These are phyloP conservation scores for Bombylius major DNA, from an alignment of 2,888 invertebrate species.

Conservation along the genomic window DNA sequence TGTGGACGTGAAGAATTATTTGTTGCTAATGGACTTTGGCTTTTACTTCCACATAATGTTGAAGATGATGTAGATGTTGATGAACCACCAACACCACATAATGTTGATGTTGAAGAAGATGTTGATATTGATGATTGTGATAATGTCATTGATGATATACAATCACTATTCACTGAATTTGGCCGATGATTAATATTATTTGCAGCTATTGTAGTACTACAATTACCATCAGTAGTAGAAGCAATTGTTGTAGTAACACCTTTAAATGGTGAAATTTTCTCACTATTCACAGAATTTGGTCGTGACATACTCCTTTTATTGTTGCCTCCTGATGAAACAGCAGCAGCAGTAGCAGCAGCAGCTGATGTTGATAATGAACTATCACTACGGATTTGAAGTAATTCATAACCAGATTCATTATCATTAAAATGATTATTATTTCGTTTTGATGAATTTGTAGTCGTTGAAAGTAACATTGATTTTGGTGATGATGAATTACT, in stretches of 20 bases:
- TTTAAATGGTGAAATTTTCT: slow-evolving; percentile 21
- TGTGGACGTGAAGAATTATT: slow-evolving; percentile 10
- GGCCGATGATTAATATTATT: slow-evolving; percentile 16
- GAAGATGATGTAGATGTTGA: slow-evolving; percentile 16
- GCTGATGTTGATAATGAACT: slow-evolving; percentile 18
- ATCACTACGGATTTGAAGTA: slow-evolving; percentile 29
- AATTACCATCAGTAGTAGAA: background rate
- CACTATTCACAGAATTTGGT: slow-evolving; percentile 33
- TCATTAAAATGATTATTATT: slow-evolving; percentile 17
- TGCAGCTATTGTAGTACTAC: slow-evolving; percentile 10
- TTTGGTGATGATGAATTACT: slow-evolving; percentile 17
- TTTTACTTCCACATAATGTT: slow-evolving; percentile 18
- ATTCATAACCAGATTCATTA: slow-evolving; percentile 25
- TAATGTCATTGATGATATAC: slow-evolving; percentile 8
- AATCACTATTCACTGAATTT: slow-evolving; percentile 24
- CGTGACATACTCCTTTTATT: slow-evolving; percentile 24
- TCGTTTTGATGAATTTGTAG: slow-evolving; percentile 15
- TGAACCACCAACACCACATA: slow-evolving; percentile 13
- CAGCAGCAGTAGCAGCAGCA: background rate
- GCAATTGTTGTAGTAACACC: slow-evolving; percentile 9
- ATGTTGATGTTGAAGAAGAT: slow-evolving; percentile 19
- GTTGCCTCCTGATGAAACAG: background rate
- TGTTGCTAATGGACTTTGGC: slow-evolving; percentile 15
- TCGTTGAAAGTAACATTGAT: slow-evolving; percentile 2
- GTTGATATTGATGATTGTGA: slow-evolving; percentile 15